A percentile compares a stretch with the other conserved stretches of the same genome.
Evolutionary conservation across 2,797 vertebrate species (phyloP).

Genomic region (Phyllotis vaccarum): DNA sequence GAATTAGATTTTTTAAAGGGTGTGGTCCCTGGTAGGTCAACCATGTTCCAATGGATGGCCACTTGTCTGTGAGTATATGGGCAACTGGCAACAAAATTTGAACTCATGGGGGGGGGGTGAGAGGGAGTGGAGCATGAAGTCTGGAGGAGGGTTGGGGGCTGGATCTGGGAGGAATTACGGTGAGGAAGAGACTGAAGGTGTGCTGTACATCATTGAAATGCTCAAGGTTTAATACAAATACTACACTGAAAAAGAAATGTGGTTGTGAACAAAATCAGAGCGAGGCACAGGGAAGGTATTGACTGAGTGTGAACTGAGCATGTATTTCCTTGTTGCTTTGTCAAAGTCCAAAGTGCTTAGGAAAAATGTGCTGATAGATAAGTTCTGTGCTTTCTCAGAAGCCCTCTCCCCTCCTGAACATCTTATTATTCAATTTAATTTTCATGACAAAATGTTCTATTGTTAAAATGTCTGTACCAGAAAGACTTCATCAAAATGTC

Average conservation of each 20-base stretch:
- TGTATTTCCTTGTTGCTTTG: background rate
- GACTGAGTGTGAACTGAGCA: background rate
- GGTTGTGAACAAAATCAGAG: background rate
- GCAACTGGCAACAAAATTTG: background rate
- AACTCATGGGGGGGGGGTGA: background rate
- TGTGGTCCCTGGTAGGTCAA: background rate
- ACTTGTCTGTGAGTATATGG: background rate
- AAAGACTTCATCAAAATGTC: background rate
- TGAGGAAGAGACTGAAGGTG: background rate
- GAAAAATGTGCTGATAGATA: background rate
- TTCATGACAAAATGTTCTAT: background rate
- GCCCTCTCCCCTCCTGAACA: background rate
- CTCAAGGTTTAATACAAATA: background rate
- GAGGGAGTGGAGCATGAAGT: background rate
- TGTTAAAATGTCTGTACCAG: background rate
- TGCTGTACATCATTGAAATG: background rate
- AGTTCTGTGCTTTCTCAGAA: background rate
- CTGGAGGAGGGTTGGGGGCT: background rate
- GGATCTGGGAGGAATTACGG: background rate
- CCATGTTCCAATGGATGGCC: too few relatives aligned
- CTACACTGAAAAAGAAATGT: background rate
- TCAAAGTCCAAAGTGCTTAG: background rate
- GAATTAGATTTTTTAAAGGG: background rate
- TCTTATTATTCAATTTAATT: constrained; percentile 2
- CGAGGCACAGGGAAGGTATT: background rate